Evolutionary conservation across 2,888 invertebrate genomes (phyloP), one percentile per base, ranked within the genome.

Genomic region (Cactoblastis cactorum): DNA sequence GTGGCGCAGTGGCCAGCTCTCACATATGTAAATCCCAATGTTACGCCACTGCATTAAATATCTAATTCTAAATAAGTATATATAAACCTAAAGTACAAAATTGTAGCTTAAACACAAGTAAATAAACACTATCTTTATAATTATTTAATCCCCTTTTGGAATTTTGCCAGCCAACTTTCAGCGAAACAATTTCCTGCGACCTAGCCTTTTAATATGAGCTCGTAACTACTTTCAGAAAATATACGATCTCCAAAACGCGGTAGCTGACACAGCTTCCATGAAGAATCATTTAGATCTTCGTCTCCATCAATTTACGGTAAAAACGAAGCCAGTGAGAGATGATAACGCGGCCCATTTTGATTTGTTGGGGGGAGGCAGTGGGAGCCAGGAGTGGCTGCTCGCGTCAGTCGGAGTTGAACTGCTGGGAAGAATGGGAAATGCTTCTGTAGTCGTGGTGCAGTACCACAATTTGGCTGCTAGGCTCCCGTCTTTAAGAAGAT

Each of bases 401-500:
- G 59, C 75, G 0, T 87, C 87, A 3, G 79, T 72, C 15, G 83
- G 80, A 0, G 80, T 86, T 5, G 87, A 89, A 49, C 57, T 88
- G n/a, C 53, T 70, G 1, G 73, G 72, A 0, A 70, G 71, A 35
- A 70, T 63, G n/a, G 76, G 73, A 1, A 84, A 83, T 32, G 74
- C 74, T 2, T 75, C 85, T 0, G 74, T 87, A 0, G 87, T 91
- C 8, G 90, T 92, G 15, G 88, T 93, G 5, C 86, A 92, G 57
- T 95, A 93, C 70, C 91, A 91, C 62, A 92, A 93, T 63, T 75
- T 94, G 52, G 91, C 92, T 5, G 81, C 90, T 3, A 92, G 92
- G 61, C 78, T 94, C 54, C 94, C 94, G 0, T 90, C 90, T 0
- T 77, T 93, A 50, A 91, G 92, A 47, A 88, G 92, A 56, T 83